phyloP scores from a whole-genome alignment of 1,140 invertebrate genomes.

The Bombus consobrinus region DNA sequence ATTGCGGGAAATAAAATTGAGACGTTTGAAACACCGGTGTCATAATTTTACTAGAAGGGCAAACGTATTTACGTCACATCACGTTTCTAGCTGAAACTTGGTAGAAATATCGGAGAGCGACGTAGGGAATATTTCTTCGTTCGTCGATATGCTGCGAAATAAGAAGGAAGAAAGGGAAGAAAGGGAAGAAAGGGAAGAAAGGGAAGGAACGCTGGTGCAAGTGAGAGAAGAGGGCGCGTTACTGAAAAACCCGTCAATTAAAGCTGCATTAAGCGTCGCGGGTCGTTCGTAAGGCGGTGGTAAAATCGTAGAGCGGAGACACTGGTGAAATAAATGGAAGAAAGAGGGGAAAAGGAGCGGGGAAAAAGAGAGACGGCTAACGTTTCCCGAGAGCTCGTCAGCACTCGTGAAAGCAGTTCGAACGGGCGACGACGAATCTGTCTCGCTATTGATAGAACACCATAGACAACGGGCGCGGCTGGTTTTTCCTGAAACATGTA shows the following conservation, averaged over 20 bases:
- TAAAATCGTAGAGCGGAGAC: too few species aligned
- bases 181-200: too few species aligned
- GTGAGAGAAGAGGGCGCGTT: not conserved
- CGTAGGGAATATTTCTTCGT: not conserved
- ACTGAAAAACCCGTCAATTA: slow-evolving; percentile 36
- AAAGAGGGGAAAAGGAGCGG: too few species aligned
- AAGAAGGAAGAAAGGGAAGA: not conserved
- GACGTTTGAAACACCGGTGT: too few species aligned
- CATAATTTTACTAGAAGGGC: too few species aligned
- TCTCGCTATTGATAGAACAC: slow-evolving; percentile 76
- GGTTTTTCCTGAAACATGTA: slow-evolving; percentile 79
- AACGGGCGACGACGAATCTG: slow-evolving; percentile 63
- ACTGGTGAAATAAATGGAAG: slow-evolving; percentile 20
- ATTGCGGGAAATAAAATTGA: too few species aligned
- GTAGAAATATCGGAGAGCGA: not conserved
- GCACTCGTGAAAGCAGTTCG: slow-evolving; percentile 61
- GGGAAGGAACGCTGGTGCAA: not conserved
- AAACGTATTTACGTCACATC: too few species aligned
- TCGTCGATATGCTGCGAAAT: not conserved
- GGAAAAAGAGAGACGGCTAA: not conserved
- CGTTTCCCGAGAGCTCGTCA: slow-evolving; percentile 44
- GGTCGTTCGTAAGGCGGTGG: not conserved
- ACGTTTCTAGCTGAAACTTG: too few species aligned
- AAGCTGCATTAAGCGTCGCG: slow-evolving; percentile 1
- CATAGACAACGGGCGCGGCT: slow-evolving; percentile 66